phyloP scores from a whole-genome alignment of 1,140 invertebrate species.

The Drosophila bocki region DNA sequence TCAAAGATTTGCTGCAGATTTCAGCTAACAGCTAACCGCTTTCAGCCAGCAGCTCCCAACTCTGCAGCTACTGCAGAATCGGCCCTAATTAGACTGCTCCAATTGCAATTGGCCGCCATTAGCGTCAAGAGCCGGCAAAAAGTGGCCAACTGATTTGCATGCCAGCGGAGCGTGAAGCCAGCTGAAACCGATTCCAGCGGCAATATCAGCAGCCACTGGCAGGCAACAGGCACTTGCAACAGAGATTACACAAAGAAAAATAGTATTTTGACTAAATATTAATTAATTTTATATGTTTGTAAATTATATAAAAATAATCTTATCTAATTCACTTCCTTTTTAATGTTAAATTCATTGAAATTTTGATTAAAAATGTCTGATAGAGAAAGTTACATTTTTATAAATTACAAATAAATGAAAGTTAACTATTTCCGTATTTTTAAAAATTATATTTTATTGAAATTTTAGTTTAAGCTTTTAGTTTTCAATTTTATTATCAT shows the following conservation, averaged over 20 bases:
- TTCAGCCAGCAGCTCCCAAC: constrained; percentile 22
- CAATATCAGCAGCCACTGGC: constrained; percentile 33
- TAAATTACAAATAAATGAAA: neutral
- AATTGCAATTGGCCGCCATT: constrained; percentile 78
- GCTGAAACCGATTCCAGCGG: constrained; percentile 56
- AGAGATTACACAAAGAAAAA: constrained; percentile 11
- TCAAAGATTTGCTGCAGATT: constrained; percentile 27
- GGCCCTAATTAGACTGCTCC: constrained; percentile 65
- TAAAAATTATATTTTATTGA: neutral
- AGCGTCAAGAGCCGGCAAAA: constrained; percentile 71
- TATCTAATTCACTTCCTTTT: neutral
- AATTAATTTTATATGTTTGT: no score
- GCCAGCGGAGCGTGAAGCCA: constrained; percentile 68
- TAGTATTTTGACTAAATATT: no score
- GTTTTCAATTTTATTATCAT: neutral
- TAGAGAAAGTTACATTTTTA: neutral
- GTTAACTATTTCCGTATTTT: neutral
- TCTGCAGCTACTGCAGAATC: constrained; percentile 59
- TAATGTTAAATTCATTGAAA: neutral
- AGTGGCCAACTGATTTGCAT: constrained; percentile 77
- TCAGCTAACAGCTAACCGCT: constrained; percentile 24
- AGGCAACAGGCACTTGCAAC: constrained; percentile 18
- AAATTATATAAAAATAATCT: no score
- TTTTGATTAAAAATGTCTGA: no score
- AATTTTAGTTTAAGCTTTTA: neutral